Base-by-base conservation (phyloP, 2,797 vertebrate species). In the Adrianichthys oophorus region DNA sequence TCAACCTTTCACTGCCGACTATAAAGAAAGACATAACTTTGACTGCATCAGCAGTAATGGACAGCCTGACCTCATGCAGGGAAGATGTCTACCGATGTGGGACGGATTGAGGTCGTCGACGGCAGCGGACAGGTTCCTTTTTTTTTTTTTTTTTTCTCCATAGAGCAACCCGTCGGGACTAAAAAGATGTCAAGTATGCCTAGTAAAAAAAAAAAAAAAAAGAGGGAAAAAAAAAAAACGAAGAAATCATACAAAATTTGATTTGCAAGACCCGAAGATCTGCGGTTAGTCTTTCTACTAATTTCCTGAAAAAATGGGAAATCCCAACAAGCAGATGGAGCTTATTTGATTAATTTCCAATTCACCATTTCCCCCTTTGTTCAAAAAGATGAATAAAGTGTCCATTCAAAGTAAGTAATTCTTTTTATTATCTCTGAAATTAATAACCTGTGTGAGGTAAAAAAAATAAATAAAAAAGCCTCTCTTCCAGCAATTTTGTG, bases 11-110 rank as follows among this genome's bases (percentile, higher is more conserved):
- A 72, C 63, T 53, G 55, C 32, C 19, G 52, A 70, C 78, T 82
- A 83, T 82, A 83, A 85, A 85, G 83, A 75, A 56, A 81, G 80
- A 76, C 74, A 68, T 57, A 75, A 78, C 77, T 65, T 67, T 56
- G 70, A 76, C 76, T 64, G 70, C 62, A 72, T 70, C 19, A 52
- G 52, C 62, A 65, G 77, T 76, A 84, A 84, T 71, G 48, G 70
- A 61, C 64, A 62, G 75, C 5, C 57, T 68, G 75, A 71, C 74
- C 69, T 66, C 72, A 66, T 32, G 69, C 61, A 64, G 65, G 51
- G 53, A 15, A 48, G 69, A 52, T 13, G 41, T 66, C 67, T 41
- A 51, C 64, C 23, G 45, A 52, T 24, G 57, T 61, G 59, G 52
- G 74, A 67, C 58, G 15, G 56, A 81, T 79, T 64, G 57, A 62